Evolutionary conservation across 2,888 invertebrate genomes (phyloP).

Genomic region (Agrochola lota): DNA sequence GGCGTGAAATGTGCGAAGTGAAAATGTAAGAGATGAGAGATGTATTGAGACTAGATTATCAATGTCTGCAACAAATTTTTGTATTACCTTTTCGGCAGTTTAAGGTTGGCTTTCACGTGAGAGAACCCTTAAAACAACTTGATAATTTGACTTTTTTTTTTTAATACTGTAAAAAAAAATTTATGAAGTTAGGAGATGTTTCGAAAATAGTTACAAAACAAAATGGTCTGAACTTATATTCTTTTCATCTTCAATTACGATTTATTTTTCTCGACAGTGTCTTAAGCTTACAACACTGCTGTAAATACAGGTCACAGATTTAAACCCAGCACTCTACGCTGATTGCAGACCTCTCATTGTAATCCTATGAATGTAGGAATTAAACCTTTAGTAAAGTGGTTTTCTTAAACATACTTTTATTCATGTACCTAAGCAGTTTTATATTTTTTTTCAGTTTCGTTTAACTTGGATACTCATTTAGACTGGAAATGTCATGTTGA

Average conservation of each 20-base stretch:
- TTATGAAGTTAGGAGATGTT: not conserved
- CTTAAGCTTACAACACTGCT: not conserved
- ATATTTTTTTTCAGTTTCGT: not conserved
- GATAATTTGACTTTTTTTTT: no score
- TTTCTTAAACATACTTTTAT: not conserved
- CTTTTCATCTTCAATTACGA: not conserved
- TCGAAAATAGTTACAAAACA: not conserved
- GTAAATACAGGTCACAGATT: constrained; percentile 2
- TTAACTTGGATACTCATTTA: no score
- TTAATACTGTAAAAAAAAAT: not conserved
- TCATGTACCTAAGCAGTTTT: not conserved
- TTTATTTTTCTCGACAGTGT: not conserved
- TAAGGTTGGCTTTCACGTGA: not conserved
- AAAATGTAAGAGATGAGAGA: no score
- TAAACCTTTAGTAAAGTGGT: not conserved
- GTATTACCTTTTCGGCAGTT: not conserved
- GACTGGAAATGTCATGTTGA: no score
- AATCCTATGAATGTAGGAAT: not conserved
- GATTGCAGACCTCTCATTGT: constrained; percentile 25
- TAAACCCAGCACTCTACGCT: constrained; percentile 3
- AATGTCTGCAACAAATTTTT: not conserved
- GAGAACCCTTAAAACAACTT: not conserved
- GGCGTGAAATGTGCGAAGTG: no score
- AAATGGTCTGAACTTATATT: not conserved
- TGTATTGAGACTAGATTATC: not conserved